Conservation (phyloP, 2,888 invertebrate genomes). For the Tryphoninae sp. region DNA sequence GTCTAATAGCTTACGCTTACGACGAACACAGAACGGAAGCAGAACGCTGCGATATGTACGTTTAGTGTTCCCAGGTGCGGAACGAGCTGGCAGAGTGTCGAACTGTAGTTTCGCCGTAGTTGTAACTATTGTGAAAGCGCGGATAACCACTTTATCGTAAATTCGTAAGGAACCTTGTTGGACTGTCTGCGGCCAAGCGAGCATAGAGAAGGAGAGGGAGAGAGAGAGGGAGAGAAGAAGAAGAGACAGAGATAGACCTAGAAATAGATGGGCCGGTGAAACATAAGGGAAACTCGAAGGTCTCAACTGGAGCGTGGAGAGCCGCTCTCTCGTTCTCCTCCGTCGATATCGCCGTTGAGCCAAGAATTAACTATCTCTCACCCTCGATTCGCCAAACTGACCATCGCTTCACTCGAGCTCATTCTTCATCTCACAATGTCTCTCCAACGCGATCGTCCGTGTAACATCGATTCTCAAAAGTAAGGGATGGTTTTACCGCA, state of each 20-base stretch:
- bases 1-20: too few relatives aligned
- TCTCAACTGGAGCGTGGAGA: slow-evolving; percentile 19
- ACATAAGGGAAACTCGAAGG: slow-evolving; percentile 1
- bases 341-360: slow-evolving; percentile 20
- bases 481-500: too few relatives aligned
- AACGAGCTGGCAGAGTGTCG: slow-evolving; percentile 6
- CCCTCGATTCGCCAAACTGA: slow-evolving; percentile 13
- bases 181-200: slow-evolving; percentile 37
- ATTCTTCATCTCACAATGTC: slow-evolving; percentile 27
- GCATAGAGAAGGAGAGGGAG: neutral
- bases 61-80: too few relatives aligned
- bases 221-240: slow-evolving; percentile 21
- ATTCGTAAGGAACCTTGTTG: slow-evolving; percentile 38
- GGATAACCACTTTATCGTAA: slow-evolving; percentile 44
- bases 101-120: slow-evolving; percentile 16
- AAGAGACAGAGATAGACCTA: neutral
- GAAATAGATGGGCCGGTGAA: neutral
- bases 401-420: slow-evolving; percentile 19
- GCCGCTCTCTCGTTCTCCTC: slow-evolving; percentile 25
- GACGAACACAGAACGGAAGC: too few relatives aligned
- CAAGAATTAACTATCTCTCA: slow-evolving; percentile 33
- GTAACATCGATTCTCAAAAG: slow-evolving; percentile 12
- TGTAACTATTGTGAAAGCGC: slow-evolving; percentile 21
- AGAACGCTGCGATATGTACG: too few relatives aligned
- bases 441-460: neutral